Evolutionary conservation across 2,797 vertebrate genomes (phyloP).

Genomic region (Sebastolobus altivelis): DNA sequence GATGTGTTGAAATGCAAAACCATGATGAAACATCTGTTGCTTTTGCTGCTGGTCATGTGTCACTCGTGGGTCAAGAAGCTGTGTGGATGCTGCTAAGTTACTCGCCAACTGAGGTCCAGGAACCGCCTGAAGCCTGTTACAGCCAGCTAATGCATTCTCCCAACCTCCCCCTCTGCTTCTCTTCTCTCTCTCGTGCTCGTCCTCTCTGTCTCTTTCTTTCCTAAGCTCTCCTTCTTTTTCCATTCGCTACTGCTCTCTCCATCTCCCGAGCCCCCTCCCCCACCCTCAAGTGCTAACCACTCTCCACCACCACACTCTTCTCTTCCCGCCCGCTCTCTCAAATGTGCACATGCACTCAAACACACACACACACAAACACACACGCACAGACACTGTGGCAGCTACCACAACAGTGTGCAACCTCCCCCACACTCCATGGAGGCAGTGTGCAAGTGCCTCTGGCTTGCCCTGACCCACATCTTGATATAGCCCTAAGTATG

Average conservation of each 20-base stretch:
- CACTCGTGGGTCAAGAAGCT: slow-evolving; percentile 60
- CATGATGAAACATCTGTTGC: slow-evolving; percentile 51
- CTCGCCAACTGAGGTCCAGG: slow-evolving; percentile 74
- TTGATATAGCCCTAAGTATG: slow-evolving; percentile 90
- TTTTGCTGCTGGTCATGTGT: slow-evolving; percentile 67
- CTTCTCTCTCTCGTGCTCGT: slow-evolving; percentile 71
- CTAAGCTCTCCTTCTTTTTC: slow-evolving; percentile 71
- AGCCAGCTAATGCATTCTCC: slow-evolving; percentile 81
- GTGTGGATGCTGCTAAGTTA: slow-evolving; percentile 75
- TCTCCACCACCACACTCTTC: slow-evolving; percentile 75
- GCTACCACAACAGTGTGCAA: slow-evolving; percentile 78
- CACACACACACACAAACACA: slow-evolving; percentile 46
- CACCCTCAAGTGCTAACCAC: slow-evolving; percentile 72
- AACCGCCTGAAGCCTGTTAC: slow-evolving; percentile 82
- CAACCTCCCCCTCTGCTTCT: slow-evolving; percentile 70
- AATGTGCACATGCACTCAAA: slow-evolving; percentile 59
- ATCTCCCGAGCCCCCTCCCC: slow-evolving; percentile 66
- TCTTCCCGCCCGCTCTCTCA: slow-evolving; percentile 62
- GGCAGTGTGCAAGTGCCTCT: slow-evolving; percentile 82
- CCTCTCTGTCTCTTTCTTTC: slow-evolving; percentile 74
- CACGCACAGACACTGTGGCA: slow-evolving; percentile 64
- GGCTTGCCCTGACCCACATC: slow-evolving; percentile 88
- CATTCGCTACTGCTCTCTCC: slow-evolving; percentile 78
- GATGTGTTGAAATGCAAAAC: slow-evolving; percentile 28
- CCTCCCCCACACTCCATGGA: slow-evolving; percentile 81